Evolutionary conservation across 2,888 invertebrate species (phyloP), one percentile per base, ranked within the genome.

Genomic region (Lampropteryx suffumata): DNA sequence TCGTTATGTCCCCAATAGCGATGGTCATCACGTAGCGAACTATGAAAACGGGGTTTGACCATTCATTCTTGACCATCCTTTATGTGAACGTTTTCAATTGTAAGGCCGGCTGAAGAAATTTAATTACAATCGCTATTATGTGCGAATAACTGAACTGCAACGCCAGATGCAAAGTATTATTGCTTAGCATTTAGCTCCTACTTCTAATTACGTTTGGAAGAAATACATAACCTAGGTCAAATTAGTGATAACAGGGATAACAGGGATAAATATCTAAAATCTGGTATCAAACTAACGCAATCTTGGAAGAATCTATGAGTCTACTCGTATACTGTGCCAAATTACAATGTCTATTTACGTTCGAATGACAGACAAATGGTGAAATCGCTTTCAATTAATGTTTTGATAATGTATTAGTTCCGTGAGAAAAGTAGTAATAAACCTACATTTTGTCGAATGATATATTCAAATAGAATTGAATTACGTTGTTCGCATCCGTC

Each of bases 401-500:
- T 78, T 84, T 84, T 76, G 82, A 82, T 85, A 87, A 85, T 83
- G 79, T 82, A 84, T 87, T 82, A 84, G 87, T 88, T 88, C 87
- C 90, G 89, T 90, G 89, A 88, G 90, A 90, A 89, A 89, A 86
- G 81, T 76, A 81, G 87, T 81, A 87, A 89, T 89, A 90, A 90
- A 90, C 90, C 90, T 88, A 90, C 87, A 86, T 90, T 87, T 75
- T 71, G 75, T 65, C 71, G 80, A 82, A 85, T 87, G 84, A 88
- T 87, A 85, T 86, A 90, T 88, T 87, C 84, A 85, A 84, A 87
- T 87, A 83, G 82, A 84, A 84, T 86, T 77, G 76, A 84, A 79
- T 86, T 83, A 82, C 85, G 81, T 84, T 73, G 75, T 70, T 78
- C 75, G 76, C 82, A 86, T 88, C 88, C 89, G 88, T 75, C 82